These are phyloP conservation scores for Morpho helenor DNA, from an alignment of 2,888 invertebrate genomes.

Conservation along the genomic window DNA sequence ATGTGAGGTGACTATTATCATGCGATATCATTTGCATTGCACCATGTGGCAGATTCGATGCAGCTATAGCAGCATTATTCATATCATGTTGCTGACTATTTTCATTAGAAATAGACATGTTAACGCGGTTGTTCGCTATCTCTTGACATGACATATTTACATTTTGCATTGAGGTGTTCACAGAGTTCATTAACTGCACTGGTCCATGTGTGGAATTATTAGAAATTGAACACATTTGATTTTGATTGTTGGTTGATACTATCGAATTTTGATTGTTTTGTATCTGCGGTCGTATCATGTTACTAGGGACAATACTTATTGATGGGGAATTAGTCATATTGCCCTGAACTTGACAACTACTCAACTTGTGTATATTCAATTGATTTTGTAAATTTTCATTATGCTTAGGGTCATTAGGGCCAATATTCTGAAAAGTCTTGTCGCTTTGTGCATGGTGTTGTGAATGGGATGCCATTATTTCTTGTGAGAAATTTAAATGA, in stretches of 20 bases:
- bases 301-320: conserved; percentile 69
- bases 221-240: conserved; percentile 64
- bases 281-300: conserved; percentile 56
- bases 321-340: conserved; percentile 57
- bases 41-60: conserved; percentile 57
- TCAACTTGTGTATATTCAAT: conserved; percentile 65
- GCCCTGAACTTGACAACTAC: conserved; percentile 64
- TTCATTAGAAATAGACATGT: conserved; percentile 50
- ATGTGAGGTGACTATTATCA: conserved; percentile 51
- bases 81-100: conserved; percentile 59
- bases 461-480: conserved; percentile 71
- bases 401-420: conserved; percentile 59
- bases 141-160: conserved; percentile 69
- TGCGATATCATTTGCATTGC: conserved; percentile 65
- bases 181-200: conserved; percentile 62
- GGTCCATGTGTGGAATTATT: conserved; percentile 58
- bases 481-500: conserved; percentile 69
- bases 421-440: conserved; percentile 67
- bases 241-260: conserved; percentile 55
- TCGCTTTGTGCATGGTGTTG: conserved; percentile 68
- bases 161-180: conserved; percentile 63
- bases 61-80: conserved; percentile 35
- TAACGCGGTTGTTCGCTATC: conserved; percentile 54
- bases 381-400: conserved; percentile 53
- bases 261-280: conserved; percentile 62